A percentile compares a stretch with the other conserved stretches of the same genome.
phyloP scores from a whole-genome alignment of 2,888 invertebrate genomes.

The Drosophila monieri region DNA sequence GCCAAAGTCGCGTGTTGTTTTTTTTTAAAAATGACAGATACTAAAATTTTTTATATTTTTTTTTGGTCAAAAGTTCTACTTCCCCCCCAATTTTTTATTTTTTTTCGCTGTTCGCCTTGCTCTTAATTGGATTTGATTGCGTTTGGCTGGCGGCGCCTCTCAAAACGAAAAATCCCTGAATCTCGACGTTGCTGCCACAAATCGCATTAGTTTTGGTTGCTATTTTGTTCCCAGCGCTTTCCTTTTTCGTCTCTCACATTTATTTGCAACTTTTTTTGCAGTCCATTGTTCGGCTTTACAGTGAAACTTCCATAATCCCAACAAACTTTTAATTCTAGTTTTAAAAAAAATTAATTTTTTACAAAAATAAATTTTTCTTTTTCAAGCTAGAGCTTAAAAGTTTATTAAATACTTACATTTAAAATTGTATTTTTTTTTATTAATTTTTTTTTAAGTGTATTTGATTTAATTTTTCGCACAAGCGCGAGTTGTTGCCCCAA shows the following conservation, averaged over 20 bases:
- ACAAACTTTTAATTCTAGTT: not conserved
- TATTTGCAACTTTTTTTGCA: conserved; percentile 50
- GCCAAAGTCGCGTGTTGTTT: conserved; percentile 1
- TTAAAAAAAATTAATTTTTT: not conserved
- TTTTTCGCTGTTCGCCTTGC: conserved; percentile 41
- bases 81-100: conserved; percentile 12
- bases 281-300: conserved; percentile 51
- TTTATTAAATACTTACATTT: not conserved
- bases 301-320: conserved; percentile 5
- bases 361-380: no score
- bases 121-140: conserved; percentile 78
- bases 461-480: conserved; percentile 25
- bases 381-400: no score
- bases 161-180: conserved; percentile 43
- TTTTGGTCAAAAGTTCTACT: conserved; percentile 33
- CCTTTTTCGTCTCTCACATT: conserved; percentile 45
- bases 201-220: conserved; percentile 60
- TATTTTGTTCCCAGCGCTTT: conserved; percentile 66
- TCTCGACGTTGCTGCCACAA: conserved; percentile 48
- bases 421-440: not conserved
- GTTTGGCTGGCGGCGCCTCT: conserved; percentile 66
- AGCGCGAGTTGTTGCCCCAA: conserved; percentile 36
- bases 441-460: conserved; percentile 1
- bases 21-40: not conserved
- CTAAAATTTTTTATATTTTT: no score